These are phyloP conservation scores for rat (Rattus norvegicus) DNA, from an alignment of 2,113 vertebrate species.

Conservation along the genomic window DNA sequence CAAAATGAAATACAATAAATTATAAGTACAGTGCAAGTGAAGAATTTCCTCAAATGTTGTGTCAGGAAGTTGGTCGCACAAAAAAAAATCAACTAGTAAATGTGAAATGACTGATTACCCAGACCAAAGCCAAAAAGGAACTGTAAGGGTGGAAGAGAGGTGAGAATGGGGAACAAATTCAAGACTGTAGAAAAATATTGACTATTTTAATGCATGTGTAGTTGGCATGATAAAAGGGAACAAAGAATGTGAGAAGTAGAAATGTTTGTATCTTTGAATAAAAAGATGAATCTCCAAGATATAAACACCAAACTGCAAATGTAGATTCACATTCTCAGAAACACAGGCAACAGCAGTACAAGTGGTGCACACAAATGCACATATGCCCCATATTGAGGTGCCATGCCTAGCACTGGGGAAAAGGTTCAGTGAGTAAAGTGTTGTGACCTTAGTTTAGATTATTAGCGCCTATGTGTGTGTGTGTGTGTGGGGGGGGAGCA, in stretches of 20 bases:
- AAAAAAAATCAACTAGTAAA: not conserved
- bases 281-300: not conserved
- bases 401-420: not conserved
- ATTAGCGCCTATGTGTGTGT: not conserved
- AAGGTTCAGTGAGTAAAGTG: not conserved
- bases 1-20: constrained; percentile 15
- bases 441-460: too few species aligned
- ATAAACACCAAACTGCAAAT: not conserved
- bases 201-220: not conserved
- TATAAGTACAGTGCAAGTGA: not conserved
- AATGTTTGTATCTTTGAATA: not conserved
- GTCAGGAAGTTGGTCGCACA: not conserved
- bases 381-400: not conserved
- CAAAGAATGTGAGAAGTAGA: not conserved
- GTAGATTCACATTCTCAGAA: not conserved
- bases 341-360: not conserved
- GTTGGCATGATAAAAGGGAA: too few species aligned
- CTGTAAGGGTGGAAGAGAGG: too few species aligned
- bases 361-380: not conserved
- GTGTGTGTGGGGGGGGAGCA: too few species aligned
- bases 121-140: not conserved
- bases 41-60: not conserved
- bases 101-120: not conserved
- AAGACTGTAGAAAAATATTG: not conserved
- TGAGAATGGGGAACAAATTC: not conserved